Base-by-base conservation (phyloP, 2,888 invertebrate genomes). In the Tenthredo amoena region DNA sequence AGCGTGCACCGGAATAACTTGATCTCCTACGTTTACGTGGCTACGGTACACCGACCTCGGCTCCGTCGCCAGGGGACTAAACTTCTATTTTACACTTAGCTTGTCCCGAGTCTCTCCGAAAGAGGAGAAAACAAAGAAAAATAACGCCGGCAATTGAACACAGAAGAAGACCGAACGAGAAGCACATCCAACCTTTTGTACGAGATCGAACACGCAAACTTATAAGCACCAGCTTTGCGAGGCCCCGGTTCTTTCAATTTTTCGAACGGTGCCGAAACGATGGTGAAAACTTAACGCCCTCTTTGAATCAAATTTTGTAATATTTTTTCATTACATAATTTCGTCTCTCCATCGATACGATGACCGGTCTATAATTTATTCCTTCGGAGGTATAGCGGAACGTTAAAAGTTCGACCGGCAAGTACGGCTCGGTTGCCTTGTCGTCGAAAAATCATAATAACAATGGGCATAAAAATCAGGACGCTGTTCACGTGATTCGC, bases 1-100 rank as follows among this genome's bases (percentile, higher is more conserved):
- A 86, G 86, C 86, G 85, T 82, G 86, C 86, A 86, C 88, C 87
- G 88, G 87, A 89, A 89, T 89, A 89, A 87, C 88, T 87, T 65
- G 81, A 81, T 81, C 81, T 81, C 81, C 83, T 83, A 83, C 43
- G 47, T 83, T 83, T 71, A 68, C 55, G 31, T n/a, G 18, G 81
- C 81, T 40, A 62, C 81, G 81, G 81, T 81, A 81, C 81, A 81
- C 81, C 83, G 83, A 83, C 83, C 83, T 83, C 83, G 83, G 68
- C 68, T 40, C 47, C 43, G 71, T 68, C 68, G 83, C 83, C 68
- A 47, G 83, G 83, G 47, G 83, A 83, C 68, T 68, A 83, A 68
- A 83, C 83, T 83, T 34, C 65, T 82, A 65, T 81, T 81, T 81
- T 62, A 81, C 81, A 58, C 81, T 31, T 55, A 47, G 72, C 72